Evolutionary conservation across 1,140 invertebrate species (phyloP), one percentile per base, ranked within the genome.

Genomic region (Drosophila pallidifrons): DNA sequence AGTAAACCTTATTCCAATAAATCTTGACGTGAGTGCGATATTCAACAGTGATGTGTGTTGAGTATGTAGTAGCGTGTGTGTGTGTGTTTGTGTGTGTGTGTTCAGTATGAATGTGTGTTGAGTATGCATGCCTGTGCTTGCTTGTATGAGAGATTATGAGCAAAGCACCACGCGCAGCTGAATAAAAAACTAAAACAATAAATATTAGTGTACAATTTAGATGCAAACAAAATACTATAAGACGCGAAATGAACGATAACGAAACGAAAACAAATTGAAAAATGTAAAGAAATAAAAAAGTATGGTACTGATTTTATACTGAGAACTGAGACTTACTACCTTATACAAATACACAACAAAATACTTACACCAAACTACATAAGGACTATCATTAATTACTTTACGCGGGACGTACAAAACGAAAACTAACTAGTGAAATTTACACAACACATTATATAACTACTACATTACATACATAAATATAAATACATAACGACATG

Each of bases 271-370:
- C n/a, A 52, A 59, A 52, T 55, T 46, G 16, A 49, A 77, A 68
- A 81, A 88, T 64, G 74, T 60, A 88, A 41, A 43, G 57, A 88
- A 41, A 43, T 10, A 38, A 8, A 38, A 30, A 32, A 38, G 83
- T 72, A 88, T 88, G 85, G 83, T 85, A 88, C 83, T 88, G 83
- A 88, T 88, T 89, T 88, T 88, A 88, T 88, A 88, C 83, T 88
- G 83, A 88, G 83, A 88, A 88, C 83, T 89, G 83, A 88, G 83
- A 89, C 83, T 87, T 87, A 83, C 75, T 76, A 87, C 80, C 80
- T 75, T 88, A 88, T 88, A 86, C 83, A 76, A 76, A 71, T 69
- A 76, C 69, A 65, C 61, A 73, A 71, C 10, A 38, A 38, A 41
- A 64, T 46, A 76, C 43, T 70, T 63, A 82, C 57, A 78, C 47